Percentiles rank a stretch among this genome's conserved stretches.
phyloP scores from a whole-genome alignment of 2,888 invertebrate species.

The Cerastis rubricosa region DNA sequence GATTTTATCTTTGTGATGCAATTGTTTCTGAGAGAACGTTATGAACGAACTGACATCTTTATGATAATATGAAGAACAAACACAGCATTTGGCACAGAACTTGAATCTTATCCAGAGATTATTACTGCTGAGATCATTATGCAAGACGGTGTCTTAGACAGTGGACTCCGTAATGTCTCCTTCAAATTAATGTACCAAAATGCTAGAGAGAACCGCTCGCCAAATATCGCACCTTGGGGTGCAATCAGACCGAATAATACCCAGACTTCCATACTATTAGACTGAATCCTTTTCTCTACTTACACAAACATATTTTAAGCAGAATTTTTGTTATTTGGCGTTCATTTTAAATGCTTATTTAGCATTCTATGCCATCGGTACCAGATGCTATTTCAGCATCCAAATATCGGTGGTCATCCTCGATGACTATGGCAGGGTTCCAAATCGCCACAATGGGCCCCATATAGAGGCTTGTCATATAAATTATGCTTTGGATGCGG shows the following conservation, averaged over 20 bases:
- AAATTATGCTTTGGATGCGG: slow-evolving; percentile 79
- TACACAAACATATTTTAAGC: slow-evolving; percentile 21
- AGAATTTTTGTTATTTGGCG: slow-evolving; percentile 18
- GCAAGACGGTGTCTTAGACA: slow-evolving; percentile 69
- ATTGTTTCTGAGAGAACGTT: slow-evolving; percentile 41
- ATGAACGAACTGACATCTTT: slow-evolving; percentile 46
- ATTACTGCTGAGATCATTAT: slow-evolving; percentile 66
- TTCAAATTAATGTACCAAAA: slow-evolving; percentile 68
- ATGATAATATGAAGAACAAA: slow-evolving; percentile 45
- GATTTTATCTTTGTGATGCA: slow-evolving; percentile 41
- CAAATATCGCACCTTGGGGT: slow-evolving; percentile 61
- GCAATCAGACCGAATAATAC: slow-evolving; percentile 53
- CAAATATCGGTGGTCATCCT: slow-evolving; percentile 69
- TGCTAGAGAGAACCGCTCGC: slow-evolving; percentile 44
- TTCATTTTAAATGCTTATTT: slow-evolving; percentile 37
- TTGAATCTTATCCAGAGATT: slow-evolving; percentile 64
- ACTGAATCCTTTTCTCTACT: slow-evolving; percentile 41
- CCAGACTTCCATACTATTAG: slow-evolving; percentile 37
- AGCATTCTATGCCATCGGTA: slow-evolving; percentile 49
- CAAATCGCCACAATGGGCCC: slow-evolving; percentile 79
- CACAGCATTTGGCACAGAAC: slow-evolving; percentile 62
- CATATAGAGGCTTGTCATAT: slow-evolving; percentile 78
- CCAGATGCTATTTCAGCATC: slow-evolving; percentile 67
- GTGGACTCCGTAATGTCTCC: slow-evolving; percentile 54
- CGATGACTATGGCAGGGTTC: slow-evolving; percentile 82